Evolutionary conservation across 1,140 invertebrate species (phyloP).

Genomic region (Elymnias hypermnestra): DNA sequence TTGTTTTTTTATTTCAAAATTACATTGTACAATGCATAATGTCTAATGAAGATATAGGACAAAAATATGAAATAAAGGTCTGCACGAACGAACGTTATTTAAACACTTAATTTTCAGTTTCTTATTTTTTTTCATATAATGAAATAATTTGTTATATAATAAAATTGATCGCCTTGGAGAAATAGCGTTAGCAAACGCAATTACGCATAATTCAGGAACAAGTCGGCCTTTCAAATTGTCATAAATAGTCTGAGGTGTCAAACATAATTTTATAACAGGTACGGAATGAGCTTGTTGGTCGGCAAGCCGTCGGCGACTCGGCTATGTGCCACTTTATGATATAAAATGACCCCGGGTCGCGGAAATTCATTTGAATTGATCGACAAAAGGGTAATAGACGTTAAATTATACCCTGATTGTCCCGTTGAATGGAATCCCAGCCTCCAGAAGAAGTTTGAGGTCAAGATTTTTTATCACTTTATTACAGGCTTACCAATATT

Average conservation of each 20-base stretch:
- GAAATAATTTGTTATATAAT: constrained; percentile 38
- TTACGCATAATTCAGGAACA: constrained; percentile 42
- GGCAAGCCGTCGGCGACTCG: constrained; percentile 20
- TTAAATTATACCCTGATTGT: constrained; percentile 17
- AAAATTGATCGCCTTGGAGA: constrained; percentile 35
- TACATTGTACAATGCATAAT: too few species aligned
- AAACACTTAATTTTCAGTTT: too few species aligned
- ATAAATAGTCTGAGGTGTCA: constrained; percentile 42
- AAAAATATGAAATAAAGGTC: too few species aligned
- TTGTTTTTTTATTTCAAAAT: too few species aligned
- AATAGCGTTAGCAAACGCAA: constrained; percentile 38
- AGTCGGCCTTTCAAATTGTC: constrained; percentile 47
- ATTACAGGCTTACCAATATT: too few species aligned
- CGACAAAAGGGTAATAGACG: constrained; percentile 20
- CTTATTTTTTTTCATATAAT: too few species aligned
- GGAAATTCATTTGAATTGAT: constrained; percentile 31
- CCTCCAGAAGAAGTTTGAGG: too few species aligned
- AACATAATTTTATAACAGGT: constrained; percentile 45
- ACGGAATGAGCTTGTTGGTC: constrained; percentile 26
- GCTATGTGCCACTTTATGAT: constrained; percentile 29
- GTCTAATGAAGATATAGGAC: too few species aligned
- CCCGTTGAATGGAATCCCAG: too few species aligned
- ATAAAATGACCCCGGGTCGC: constrained; percentile 35
- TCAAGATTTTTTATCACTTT: too few species aligned
- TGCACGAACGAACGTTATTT: too few species aligned